phyloP scores from a whole-genome alignment of 2,797 vertebrate genomes.

The Pygocentrus nattereri region DNA sequence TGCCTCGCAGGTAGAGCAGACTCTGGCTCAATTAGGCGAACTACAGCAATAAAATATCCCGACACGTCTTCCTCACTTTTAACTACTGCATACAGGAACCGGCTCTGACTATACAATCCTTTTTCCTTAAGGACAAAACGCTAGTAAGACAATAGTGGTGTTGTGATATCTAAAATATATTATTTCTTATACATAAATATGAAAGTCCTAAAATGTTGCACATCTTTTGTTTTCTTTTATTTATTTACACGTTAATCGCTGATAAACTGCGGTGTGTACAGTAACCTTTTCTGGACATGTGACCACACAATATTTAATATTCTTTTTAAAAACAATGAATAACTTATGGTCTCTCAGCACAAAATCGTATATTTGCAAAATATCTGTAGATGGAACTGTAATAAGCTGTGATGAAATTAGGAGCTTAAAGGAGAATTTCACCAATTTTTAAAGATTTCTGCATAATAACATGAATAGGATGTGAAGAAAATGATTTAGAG shows the following conservation, averaged over 20 bases:
- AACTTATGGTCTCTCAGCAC: conserved; percentile 75
- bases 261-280: conserved; percentile 1
- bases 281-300: conserved; percentile 22
- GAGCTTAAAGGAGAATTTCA: too few species aligned
- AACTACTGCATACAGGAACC: conserved; percentile 52
- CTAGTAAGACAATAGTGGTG: conserved; percentile 84
- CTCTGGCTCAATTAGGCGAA: neutral
- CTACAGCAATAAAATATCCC: conserved; percentile 5
- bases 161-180: conserved; percentile 83
- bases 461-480: too few species aligned
- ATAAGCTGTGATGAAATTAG: too few species aligned
- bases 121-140: conserved; percentile 75
- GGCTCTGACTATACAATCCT: conserved; percentile 66
- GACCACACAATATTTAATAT: conserved; percentile 57
- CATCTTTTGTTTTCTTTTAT: conserved; percentile 49
- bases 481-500: too few species aligned
- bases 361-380: conserved; percentile 49
- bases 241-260: conserved; percentile 20
- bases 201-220: conserved; percentile 70
- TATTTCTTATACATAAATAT: conserved; percentile 83
- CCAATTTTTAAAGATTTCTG: too few species aligned
- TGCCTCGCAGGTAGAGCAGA: conserved; percentile 54
- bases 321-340: conserved; percentile 69
- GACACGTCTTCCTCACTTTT: conserved; percentile 46
- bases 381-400: conserved; percentile 43